Evolutionary conservation across 92 coral and sea anemone species (phyloP).

Genomic region (Phenganax stokvisi): DNA sequence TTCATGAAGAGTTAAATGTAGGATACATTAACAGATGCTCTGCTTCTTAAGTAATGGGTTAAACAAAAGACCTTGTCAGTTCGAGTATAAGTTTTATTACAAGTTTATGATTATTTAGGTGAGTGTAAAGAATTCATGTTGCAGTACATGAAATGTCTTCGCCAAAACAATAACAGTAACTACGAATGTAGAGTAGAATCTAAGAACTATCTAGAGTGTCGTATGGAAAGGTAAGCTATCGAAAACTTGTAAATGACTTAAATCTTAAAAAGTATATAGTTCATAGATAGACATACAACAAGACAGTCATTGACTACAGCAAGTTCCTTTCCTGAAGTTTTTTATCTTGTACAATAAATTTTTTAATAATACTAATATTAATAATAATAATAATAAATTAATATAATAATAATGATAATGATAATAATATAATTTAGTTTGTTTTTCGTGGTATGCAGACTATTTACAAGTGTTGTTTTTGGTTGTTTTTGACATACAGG

Average conservation of each 20-base stretch:
- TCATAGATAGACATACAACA: no score
- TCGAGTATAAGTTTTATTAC: neutral
- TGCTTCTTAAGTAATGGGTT: no score
- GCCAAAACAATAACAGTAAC: slow-evolving; percentile 63
- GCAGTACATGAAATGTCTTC: slow-evolving; percentile 80
- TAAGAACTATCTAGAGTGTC: slow-evolving; percentile 76
- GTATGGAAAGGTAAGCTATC: slow-evolving; percentile 76
- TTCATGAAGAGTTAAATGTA: no score
- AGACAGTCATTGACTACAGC: neutral
- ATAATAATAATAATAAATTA: no score
- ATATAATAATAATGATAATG: no score
- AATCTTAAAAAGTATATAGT: neutral
- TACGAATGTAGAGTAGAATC: slow-evolving; percentile 70
- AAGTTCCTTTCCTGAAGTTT: neutral
- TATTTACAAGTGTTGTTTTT: slow-evolving; percentile 4
- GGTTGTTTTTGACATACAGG: slow-evolving; percentile 38
- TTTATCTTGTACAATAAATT: no score
- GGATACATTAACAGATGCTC: no score
- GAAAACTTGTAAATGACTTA: no score
- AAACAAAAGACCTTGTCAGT: neutral
- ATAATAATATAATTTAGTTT: no score
- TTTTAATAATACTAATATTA: no score
- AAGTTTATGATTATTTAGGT: slow-evolving; percentile 44
- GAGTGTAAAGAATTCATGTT: slow-evolving; percentile 92
- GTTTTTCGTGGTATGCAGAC: neutral